Conservation (phyloP, 2,888 invertebrate species). For the Nymphalis c-album region DNA sequence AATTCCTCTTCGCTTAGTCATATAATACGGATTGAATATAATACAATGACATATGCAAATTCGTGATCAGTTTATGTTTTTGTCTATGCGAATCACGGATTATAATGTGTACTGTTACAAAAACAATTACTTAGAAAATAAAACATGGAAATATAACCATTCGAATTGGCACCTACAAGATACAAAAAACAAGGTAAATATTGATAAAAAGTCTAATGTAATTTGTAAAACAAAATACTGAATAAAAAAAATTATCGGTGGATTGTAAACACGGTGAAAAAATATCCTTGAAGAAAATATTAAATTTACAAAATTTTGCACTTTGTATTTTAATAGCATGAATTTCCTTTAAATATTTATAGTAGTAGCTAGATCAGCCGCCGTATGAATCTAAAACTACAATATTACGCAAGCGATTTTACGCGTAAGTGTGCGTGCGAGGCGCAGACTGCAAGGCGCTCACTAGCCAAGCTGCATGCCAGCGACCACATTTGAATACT, state of each 20-base stretch:
- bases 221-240: too few species aligned
- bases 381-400: slow-evolving; percentile 9
- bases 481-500: slow-evolving; percentile 35
- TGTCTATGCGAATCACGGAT: slow-evolving; percentile 43
- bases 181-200: too few species aligned
- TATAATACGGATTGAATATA: slow-evolving; percentile 30
- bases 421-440: slow-evolving; percentile 40
- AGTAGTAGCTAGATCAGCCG: slow-evolving; percentile 8
- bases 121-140: slow-evolving; percentile 30
- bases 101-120: slow-evolving; percentile 28
- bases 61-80: slow-evolving; percentile 42
- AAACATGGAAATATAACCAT: background rate
- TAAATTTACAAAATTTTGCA: too few species aligned
- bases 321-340: background rate
- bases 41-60: slow-evolving; percentile 47
- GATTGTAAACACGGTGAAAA: too few species aligned
- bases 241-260: too few species aligned
- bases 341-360: background rate
- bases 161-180: too few species aligned
- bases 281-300: too few species aligned
- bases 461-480: slow-evolving; percentile 29
- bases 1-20: slow-evolving; percentile 44
- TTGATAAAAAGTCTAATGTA: too few species aligned
- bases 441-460: slow-evolving; percentile 49
- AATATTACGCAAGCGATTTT: slow-evolving; percentile 27